Conservation (phyloP, 2,888 invertebrate species). For the Bedellia somnulentella region DNA sequence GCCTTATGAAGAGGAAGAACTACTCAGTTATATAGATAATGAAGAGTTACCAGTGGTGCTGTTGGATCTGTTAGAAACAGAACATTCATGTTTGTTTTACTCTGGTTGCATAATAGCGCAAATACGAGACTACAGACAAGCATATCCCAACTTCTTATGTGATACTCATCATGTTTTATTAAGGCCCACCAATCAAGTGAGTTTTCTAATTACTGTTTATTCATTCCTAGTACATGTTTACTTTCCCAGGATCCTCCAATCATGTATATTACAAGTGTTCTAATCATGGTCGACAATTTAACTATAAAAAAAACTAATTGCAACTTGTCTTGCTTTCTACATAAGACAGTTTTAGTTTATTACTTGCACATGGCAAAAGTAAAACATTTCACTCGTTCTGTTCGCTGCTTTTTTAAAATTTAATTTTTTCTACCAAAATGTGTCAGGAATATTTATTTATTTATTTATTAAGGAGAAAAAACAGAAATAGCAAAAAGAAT, state of each 20-base stretch:
- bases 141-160: conserved; percentile 74
- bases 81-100: conserved; percentile 85
- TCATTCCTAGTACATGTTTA: conserved; percentile 1
- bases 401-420: too few relatives aligned
- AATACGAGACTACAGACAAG: conserved; percentile 85
- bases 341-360: too few relatives aligned
- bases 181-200: conserved; percentile 83
- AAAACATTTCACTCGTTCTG: too few relatives aligned
- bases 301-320: too few relatives aligned
- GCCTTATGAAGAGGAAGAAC: conserved; percentile 89
- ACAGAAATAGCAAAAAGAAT: not conserved
- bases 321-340: too few relatives aligned
- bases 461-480: not conserved
- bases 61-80: conserved; percentile 79
- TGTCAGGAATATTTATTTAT: not conserved
- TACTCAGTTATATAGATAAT: conserved; percentile 85
- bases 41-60: conserved; percentile 88
- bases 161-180: conserved; percentile 86
- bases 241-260: not conserved
- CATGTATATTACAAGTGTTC: not conserved
- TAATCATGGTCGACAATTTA: conserved; percentile 1
- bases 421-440: too few relatives aligned
- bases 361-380: too few relatives aligned
- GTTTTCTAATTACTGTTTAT: conserved; percentile 7
- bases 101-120: conserved; percentile 91